Percentiles rank a stretch among this genome's conserved stretches.
phyloP scores from a whole-genome alignment of 2,113 vertebrate species.

The Pogona vitticeps region DNA sequence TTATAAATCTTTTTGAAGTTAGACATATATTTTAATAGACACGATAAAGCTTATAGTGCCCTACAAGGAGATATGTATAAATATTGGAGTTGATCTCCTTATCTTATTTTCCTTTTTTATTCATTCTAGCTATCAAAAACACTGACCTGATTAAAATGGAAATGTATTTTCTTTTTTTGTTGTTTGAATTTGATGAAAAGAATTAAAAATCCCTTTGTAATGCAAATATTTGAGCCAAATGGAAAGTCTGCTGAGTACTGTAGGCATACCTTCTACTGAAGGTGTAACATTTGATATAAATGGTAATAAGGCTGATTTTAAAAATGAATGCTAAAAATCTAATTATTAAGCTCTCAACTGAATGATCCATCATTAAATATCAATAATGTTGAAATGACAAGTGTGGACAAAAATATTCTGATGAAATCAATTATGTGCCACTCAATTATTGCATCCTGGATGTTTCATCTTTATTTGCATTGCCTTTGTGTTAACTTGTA shows the following conservation, averaged over 20 bases:
- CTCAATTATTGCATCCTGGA: not conserved
- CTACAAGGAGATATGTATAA: constrained; percentile 19
- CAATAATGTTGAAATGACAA: constrained; percentile 1
- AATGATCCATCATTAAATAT: constrained; percentile 1
- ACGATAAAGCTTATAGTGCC: constrained; percentile 26
- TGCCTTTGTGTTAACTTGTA: not conserved
- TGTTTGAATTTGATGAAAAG: not conserved
- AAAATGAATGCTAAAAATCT: constrained; percentile 17
- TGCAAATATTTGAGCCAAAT: constrained; percentile 25
- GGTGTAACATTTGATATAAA: constrained; percentile 4
- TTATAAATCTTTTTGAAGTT: constrained; percentile 20
- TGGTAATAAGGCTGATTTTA: not conserved
- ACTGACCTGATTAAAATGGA: constrained; percentile 29
- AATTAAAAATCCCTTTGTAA: constrained; percentile 37
- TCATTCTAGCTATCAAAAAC: constrained; percentile 45
- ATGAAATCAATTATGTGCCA: not conserved
- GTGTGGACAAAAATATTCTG: not conserved
- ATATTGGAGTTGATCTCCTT: constrained; percentile 22
- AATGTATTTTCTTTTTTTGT: constrained; percentile 35
- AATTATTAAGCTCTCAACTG: not conserved
- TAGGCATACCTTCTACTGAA: not conserved
- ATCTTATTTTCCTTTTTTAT: constrained; percentile 37
- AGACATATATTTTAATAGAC: constrained; percentile 19
- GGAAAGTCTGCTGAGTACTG: not conserved
- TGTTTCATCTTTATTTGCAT: not conserved